phyloP scores from a whole-genome alignment of 2,113 vertebrate species.

The Papio anubis region DNA sequence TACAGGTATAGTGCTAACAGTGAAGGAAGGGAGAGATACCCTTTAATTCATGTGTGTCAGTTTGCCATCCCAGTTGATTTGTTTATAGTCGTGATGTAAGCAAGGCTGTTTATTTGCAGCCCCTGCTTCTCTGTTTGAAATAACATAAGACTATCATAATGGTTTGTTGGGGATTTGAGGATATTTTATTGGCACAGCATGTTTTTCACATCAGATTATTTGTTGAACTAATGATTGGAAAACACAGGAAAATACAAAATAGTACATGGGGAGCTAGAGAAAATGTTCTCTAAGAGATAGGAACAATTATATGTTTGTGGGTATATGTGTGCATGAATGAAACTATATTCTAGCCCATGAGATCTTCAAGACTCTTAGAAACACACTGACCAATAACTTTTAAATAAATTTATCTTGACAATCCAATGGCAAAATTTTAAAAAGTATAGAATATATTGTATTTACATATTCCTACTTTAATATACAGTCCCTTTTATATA shows the following conservation, averaged over 20 bases:
- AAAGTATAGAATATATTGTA: background rate
- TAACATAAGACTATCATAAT: background rate
- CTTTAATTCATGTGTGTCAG: background rate
- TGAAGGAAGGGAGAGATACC: background rate
- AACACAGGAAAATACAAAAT: conserved; percentile 77
- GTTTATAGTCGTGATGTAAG: conserved; percentile 4
- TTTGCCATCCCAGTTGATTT: background rate
- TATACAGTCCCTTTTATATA: background rate
- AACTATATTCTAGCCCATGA: background rate
- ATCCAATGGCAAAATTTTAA: background rate
- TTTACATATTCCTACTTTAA: background rate
- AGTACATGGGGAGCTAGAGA: background rate
- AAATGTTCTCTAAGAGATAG: conserved; percentile 15
- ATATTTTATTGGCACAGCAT: conserved; percentile 58
- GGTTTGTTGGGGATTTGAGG: background rate
- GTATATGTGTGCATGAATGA: conserved; percentile 54
- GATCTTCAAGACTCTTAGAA: conserved; percentile 1
- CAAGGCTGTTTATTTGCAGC: background rate
- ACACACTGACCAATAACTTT: background rate
- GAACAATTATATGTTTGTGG: conserved; percentile 27
- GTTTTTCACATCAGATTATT: conserved; percentile 79
- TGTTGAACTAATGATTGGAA: conserved; percentile 78
- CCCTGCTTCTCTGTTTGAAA: conserved; percentile 18
- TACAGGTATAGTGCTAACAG: background rate
- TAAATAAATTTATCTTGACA: conserved; percentile 10